Evolutionary conservation across 2,888 invertebrate genomes (phyloP), one percentile per base, ranked within the genome.

Genomic region (Euzophera pinguis): DNA sequence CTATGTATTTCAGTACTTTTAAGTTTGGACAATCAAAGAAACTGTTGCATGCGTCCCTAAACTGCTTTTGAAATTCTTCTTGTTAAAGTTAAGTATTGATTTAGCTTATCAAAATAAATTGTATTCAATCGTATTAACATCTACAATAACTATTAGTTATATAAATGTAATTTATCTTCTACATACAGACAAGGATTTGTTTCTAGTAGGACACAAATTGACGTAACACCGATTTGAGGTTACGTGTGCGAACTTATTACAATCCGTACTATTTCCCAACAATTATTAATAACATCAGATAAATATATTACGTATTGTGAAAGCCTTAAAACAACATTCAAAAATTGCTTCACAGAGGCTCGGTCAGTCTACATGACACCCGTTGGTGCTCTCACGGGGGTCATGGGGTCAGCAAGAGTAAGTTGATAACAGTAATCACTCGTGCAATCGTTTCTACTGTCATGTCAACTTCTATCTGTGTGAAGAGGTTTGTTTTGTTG

Each of bases 301-400:
- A 45, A 13, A 45, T 35, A 35, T 14, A 35, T 48, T 50, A 41
- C 49, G 39, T 35, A 37, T 49, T 49, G 39, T 49, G 49, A 39
- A 49, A 49, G 48, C 17, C 13, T 49, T 50, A 50, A 50, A 50
- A 50, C 39, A 50, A 39, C 49, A 38, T 48, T 48, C 37, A 48
- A 50, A 50, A 50, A 50, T 50, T 50, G 22, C 49, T 39, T 50
- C 38, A 50, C 49, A 38, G 37, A 39, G 49, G 29, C 38, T 14
- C n/a, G 29, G 16, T 38, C n/a, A 38, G 16, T 38, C 14, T 29
- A 39, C 49, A 45, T 39, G 49, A 41, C 49, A 50, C 38, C 16
- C 38, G 22, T 39, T 29, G 29, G 8, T 10, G 12, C 32, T 45
- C 32, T 45, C 45, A 45, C 39, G 16, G 13, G 7, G 45, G 34